Percentiles rank a stretch among this genome's conserved stretches.
phyloP scores from a whole-genome alignment of 37 sponge, comb jelly and placozoan species.

The Beroe ovata region DNA sequence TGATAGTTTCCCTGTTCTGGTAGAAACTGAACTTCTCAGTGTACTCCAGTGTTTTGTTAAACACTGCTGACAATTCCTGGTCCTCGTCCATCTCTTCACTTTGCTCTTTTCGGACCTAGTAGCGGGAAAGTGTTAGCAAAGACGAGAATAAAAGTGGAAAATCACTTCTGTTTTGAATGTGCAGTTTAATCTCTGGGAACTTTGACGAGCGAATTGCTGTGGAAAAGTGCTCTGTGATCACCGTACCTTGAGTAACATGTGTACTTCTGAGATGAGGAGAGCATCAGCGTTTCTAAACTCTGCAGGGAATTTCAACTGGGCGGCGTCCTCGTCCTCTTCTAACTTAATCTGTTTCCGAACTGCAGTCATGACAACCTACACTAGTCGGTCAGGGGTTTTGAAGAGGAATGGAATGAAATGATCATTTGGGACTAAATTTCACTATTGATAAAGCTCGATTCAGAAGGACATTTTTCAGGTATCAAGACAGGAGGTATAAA shows the following conservation, averaged over 20 bases:
- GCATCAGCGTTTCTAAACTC: conserved; percentile 94
- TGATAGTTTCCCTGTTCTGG: conserved; percentile 91
- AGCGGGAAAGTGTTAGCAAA: not conserved
- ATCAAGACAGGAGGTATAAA: too few relatives aligned
- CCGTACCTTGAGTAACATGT: conserved; percentile 83
- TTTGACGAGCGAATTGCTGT: too few relatives aligned
- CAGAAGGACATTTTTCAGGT: too few relatives aligned
- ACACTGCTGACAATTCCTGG: conserved; percentile 88
- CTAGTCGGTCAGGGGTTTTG: not conserved
- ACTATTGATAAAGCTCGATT: too few relatives aligned
- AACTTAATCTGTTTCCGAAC: conserved; percentile 52
- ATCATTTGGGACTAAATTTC: too few relatives aligned
- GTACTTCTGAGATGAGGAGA: conserved; percentile 87
- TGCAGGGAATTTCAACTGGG: conserved; percentile 62
- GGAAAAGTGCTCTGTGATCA: too few relatives aligned
- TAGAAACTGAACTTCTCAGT: conserved; percentile 93
- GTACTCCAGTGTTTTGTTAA: conserved; percentile 89
- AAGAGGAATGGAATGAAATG: not conserved
- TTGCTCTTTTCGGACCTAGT: conserved; percentile 80
- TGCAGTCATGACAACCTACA: conserved; percentile 57
- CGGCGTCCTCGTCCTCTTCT: conserved; percentile 67
- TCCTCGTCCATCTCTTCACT: conserved; percentile 90
- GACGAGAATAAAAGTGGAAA: not conserved
- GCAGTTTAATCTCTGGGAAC: too few relatives aligned
- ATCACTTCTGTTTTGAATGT: too few relatives aligned